Base-by-base conservation (phyloP, 1,140 invertebrate genomes). In the Heliconius hermathena region DNA sequence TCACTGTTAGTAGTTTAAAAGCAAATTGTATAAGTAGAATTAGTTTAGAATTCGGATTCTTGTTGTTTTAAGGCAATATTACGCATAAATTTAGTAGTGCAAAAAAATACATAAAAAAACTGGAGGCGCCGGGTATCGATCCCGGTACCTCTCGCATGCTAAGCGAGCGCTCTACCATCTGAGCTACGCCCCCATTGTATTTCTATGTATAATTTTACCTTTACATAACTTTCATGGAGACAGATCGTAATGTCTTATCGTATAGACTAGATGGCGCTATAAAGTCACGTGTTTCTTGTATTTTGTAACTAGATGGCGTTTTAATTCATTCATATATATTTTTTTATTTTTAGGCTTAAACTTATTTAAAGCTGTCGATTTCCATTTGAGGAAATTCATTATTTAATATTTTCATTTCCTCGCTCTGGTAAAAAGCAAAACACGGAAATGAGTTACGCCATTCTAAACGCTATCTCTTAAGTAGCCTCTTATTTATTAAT, bases 41-140 rank as follows among this genome's bases (percentile, higher is more conserved):
- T 57, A 57, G 20, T 57, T 54, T 57, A n/a, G n/a, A 57, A 57
- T 3, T n/a, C 54, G 54, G 8, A 22, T 57, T 2, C 9, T 9
- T 22, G 6, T 18, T 20, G 16, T 57, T 22, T 22, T 22, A n/a
- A 22, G 9, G 0, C 11, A n/a, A 22, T 9, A 22, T 57, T 57
- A 60, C 8, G 18, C 8, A 8, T 11, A 57, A 57, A n/a, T 22
- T 9, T 22, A 20, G 2, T n/a, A 9, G 18, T 57, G 8, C 18
- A n/a, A n/a, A 22, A n/a, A 57, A 57, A 9, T n/a, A 57, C 22
- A 3, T 41, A 46, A 46, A 57, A 73, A 52, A 20, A 8, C 81
- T 82, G 84, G 84, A 85, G 84, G 84, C 84, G 82, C 84, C 84
- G 82, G 84, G 82, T 85, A 85, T 85, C 81, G 85, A 86, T 86